These are phyloP conservation scores for Drosophila bocqueti DNA, from an alignment of 1,140 invertebrate genomes.

Conservation along the genomic window DNA sequence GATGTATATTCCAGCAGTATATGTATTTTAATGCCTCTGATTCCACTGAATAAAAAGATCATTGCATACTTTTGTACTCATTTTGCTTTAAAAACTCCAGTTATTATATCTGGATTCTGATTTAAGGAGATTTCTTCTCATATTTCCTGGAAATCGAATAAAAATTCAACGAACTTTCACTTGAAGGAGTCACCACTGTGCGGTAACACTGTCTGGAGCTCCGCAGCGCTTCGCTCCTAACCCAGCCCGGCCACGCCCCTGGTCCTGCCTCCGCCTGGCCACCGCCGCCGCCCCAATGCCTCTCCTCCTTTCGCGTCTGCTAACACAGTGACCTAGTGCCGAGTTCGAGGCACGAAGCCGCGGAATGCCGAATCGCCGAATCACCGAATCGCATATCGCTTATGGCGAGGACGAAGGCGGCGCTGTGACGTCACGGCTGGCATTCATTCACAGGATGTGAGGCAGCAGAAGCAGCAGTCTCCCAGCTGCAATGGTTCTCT, in stretches of 20 bases:
- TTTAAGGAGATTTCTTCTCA: no score
- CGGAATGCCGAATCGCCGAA: not conserved
- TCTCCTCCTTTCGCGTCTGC: conserved; percentile 38
- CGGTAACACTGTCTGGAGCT: conserved; percentile 16
- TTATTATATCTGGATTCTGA: no score
- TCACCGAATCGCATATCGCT: conserved; percentile 1
- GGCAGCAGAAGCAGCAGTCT: conserved; percentile 15
- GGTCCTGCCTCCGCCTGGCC: not conserved
- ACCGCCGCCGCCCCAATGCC: not conserved
- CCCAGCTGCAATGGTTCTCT: conserved; percentile 28
- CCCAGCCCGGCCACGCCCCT: conserved; percentile 17
- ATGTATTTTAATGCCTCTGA: no score
- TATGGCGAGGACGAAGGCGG: conserved; percentile 47
- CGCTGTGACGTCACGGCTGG: conserved; percentile 78
- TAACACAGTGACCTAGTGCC: conserved; percentile 84
- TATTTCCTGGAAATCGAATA: not conserved
- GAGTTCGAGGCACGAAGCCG: conserved; percentile 25
- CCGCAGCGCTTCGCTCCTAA: not conserved
- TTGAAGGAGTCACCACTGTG: conserved; percentile 2
- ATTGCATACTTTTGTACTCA: no score
- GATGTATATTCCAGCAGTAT: no score
- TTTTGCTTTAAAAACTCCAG: no score
- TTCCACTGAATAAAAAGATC: no score
- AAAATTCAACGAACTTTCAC: not conserved
- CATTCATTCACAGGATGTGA: conserved; percentile 85